These are phyloP conservation scores for Cheilosia scutellata DNA, from an alignment of 2,888 invertebrate genomes.

Conservation along the genomic window DNA sequence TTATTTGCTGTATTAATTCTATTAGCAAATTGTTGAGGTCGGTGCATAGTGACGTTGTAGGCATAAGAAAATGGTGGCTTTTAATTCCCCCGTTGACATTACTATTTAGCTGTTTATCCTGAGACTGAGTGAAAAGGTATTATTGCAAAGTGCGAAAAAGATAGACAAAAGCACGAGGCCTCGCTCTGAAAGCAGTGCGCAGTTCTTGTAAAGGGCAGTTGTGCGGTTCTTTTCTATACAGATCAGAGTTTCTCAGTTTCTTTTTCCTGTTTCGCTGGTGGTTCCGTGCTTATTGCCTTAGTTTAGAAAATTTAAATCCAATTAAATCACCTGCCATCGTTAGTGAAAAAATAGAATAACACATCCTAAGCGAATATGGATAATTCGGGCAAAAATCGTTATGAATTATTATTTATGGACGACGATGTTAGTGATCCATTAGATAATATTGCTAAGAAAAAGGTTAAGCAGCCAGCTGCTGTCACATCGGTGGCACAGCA, in stretches of 20 bases:
- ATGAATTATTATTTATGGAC: slow-evolving; percentile 84
- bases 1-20: too few species aligned
- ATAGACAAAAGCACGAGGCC: too few species aligned
- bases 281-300: slow-evolving; percentile 50
- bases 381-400: slow-evolving; percentile 84
- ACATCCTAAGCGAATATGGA: slow-evolving; percentile 80
- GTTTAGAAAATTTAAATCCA: slow-evolving; percentile 58
- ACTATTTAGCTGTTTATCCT: too few species aligned
- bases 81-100: too few species aligned
- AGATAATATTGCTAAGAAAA: slow-evolving; percentile 83
- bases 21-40: too few species aligned
- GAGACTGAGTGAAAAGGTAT: too few species aligned
- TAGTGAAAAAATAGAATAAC: slow-evolving; percentile 48
- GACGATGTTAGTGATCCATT: slow-evolving; percentile 84
- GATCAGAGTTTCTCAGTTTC: slow-evolving; percentile 41
- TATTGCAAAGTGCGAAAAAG: too few species aligned
- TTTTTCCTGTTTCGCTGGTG: slow-evolving; percentile 69
- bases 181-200: too few species aligned
- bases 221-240: slow-evolving; percentile 28
- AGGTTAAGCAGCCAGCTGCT: slow-evolving; percentile 79
- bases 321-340: slow-evolving; percentile 69
- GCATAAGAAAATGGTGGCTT: too few species aligned
- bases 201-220: not conserved
- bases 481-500: slow-evolving; percentile 63
- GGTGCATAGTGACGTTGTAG: too few species aligned